Evolutionary conservation across 2,888 invertebrate genomes (phyloP).

Genomic region (Laothoe populi): DNA sequence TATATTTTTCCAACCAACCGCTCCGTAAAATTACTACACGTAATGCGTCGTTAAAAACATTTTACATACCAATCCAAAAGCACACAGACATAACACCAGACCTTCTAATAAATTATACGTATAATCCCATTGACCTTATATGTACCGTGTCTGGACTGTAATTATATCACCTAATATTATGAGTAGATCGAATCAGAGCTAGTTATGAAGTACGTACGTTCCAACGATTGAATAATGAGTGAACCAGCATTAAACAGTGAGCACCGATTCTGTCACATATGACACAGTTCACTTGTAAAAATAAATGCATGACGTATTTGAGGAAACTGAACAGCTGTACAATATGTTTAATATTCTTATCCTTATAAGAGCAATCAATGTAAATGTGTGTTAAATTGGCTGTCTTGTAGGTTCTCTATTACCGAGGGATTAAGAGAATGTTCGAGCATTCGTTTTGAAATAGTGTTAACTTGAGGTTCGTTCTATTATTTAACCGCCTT

Average conservation of each 20-base stretch:
- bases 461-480: neutral
- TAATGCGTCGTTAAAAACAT: neutral
- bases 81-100: neutral
- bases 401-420: neutral
- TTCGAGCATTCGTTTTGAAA: slow-evolving; percentile 19
- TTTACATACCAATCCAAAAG: neutral
- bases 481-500: slow-evolving; percentile 8
- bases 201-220: neutral
- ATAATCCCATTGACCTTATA: slow-evolving; percentile 21
- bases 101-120: slow-evolving; percentile 10
- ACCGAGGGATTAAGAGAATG: neutral
- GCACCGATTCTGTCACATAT: neutral
- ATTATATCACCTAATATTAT: slow-evolving; percentile 7
- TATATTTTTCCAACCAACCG: neutral
- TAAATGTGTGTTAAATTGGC: neutral
- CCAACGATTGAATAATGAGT: neutral
- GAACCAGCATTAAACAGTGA: neutral
- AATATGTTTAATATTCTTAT: neutral
- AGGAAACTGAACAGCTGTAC: neutral
- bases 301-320: slow-evolving; percentile 3
- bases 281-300: slow-evolving; percentile 3
- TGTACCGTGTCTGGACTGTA: slow-evolving; percentile 8
- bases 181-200: neutral
- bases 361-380: neutral
- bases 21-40: neutral